These are phyloP conservation scores for Hycleus phaleratus DNA, from an alignment of 1,140 invertebrate genomes.

Conservation along the genomic window DNA sequence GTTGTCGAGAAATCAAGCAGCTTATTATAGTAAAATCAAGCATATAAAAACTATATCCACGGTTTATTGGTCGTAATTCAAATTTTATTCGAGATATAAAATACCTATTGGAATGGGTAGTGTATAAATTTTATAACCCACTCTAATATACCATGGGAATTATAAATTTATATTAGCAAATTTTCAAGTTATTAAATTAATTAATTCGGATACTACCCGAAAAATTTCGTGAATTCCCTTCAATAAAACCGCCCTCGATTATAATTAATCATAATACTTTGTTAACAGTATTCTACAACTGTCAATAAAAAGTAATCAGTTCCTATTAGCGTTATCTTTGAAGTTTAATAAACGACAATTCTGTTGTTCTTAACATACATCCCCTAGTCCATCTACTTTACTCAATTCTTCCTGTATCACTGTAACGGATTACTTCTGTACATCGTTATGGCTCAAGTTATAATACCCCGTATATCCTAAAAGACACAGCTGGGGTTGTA, in stretches of 20 bases:
- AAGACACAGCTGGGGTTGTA: slow-evolving; percentile 6
- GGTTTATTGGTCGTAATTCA: slow-evolving; percentile 13
- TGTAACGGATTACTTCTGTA: slow-evolving; percentile 7
- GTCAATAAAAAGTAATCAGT: no score
- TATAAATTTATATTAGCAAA: no score
- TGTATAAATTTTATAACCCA: no score
- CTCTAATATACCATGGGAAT: no score
- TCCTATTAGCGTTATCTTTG: no score
- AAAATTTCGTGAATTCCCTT: no score
- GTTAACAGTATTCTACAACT: no score
- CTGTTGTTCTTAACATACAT: not conserved
- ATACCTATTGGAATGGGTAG: not conserved
- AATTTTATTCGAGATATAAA: slow-evolving; percentile 13
- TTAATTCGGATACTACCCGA: no score
- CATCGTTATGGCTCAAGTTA: slow-evolving; percentile 15
- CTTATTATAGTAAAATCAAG: slow-evolving; percentile 1
- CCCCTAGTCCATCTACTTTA: not conserved
- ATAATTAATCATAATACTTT: no score
- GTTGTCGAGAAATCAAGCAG: not conserved
- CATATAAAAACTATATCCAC: slow-evolving; percentile 7
- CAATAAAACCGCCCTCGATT: no score
- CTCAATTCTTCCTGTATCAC: slow-evolving; percentile 2
- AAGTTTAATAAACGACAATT: no score
- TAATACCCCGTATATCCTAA: slow-evolving; percentile 11
- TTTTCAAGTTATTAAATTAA: no score